Conservation (phyloP, 2,797 vertebrate species). For the Melanogrammus aeglefinus region DNA sequence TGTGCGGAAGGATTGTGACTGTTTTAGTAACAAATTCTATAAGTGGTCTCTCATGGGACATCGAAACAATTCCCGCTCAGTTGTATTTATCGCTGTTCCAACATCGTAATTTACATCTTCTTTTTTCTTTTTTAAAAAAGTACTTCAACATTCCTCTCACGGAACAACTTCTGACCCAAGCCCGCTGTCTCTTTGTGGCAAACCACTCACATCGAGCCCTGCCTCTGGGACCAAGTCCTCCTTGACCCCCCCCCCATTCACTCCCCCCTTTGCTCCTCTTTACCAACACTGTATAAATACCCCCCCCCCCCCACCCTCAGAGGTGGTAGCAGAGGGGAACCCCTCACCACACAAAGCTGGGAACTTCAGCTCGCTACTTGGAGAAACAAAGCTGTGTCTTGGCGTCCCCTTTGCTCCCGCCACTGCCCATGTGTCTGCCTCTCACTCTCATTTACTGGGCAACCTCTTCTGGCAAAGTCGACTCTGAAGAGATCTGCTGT, state of each 20-base stretch:
- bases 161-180: slow-evolving; percentile 23
- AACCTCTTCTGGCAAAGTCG: slow-evolving; percentile 53
- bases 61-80: neutral
- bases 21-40: neutral
- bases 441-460: slow-evolving; percentile 47
- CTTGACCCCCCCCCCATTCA: slow-evolving; percentile 21
- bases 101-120: neutral
- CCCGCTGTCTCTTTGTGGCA: slow-evolving; percentile 13
- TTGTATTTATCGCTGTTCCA: neutral
- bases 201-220: neutral
- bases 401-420: slow-evolving; percentile 44
- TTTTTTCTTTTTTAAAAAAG: neutral
- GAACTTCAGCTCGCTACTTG: slow-evolving; percentile 61
- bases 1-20: neutral
- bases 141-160: slow-evolving; percentile 2
- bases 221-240: slow-evolving; percentile 7
- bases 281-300: neutral
- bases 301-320: slow-evolving; percentile 7
- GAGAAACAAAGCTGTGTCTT: slow-evolving; percentile 74
- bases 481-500: slow-evolving; percentile 55
- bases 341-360: slow-evolving; percentile 56
- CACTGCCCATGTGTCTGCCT: slow-evolving; percentile 38
- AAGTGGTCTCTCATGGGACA: neutral
- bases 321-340: slow-evolving; percentile 49
- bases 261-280: slow-evolving; percentile 3